Evolutionary conservation across 2,113 vertebrate species (phyloP), one percentile per base, ranked within the genome.

Genomic region (Apistogramma diplotaenia): DNA sequence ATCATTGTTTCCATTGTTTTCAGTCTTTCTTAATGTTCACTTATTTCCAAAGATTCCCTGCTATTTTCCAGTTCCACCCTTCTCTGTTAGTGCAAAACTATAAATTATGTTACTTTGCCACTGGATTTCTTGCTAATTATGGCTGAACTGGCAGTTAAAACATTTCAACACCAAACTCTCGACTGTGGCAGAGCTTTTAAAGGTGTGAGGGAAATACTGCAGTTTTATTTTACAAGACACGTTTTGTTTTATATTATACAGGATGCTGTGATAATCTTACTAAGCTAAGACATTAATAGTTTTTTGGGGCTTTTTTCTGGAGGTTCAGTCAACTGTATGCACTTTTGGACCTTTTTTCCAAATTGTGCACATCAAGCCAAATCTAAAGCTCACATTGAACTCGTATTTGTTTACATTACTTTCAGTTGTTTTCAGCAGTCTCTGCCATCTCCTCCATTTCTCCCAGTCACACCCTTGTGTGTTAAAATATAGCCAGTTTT

Each of bases 381-480:
- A 75, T 29, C 54, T 23, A n/a, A 56, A 33, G 23, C 10, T 61
- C 46, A 19, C 23, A 7, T 5, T 27, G 5, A 10, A 16, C 43
- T 27, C 25, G 51, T 74, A 55, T 89, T 86, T 81, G 73, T 89
- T 86, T 92, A 55, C 74, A 83, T 31, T 87, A 67, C 60, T 82
- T 84, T 83, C 23, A 46, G 27, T 60, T 89, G 49, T 88, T 93
- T 90, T 85, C 62, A 84, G 10, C 77, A 73, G 73, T 87, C 85
- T 82, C 65, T 54, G 60, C 85, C 55, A 77, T 85, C 84, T 91
- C 84, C 89, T 74, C n/a, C 35, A 19, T 43, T 70, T 88, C 89
- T 89, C 83, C 90, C 75, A 88, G 91, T 83, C 82, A 79, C 91
- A 85, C 92, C 92, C 90, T 72, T 83, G 37, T 84, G 89, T 70